These are phyloP conservation scores for Xyrauchen texanus DNA, from an alignment of 2,113 vertebrate genomes.

Conservation along the genomic window DNA sequence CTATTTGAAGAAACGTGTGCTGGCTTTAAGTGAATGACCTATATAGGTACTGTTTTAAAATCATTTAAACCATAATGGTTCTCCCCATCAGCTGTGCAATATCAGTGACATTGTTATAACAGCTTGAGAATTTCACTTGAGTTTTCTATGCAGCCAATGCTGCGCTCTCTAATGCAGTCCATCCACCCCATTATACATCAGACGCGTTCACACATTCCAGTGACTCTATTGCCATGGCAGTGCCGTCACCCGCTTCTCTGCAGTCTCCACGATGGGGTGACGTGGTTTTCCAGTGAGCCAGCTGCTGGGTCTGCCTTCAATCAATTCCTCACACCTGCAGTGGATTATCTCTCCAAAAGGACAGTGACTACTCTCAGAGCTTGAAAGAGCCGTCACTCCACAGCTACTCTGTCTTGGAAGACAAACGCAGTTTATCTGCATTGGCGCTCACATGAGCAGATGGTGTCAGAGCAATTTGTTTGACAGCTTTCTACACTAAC, in stretches of 20 bases:
- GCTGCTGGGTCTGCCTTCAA: slow-evolving; percentile 28
- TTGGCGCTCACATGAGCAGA: not conserved
- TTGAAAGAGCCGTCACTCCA: slow-evolving; percentile 20
- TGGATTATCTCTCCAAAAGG: slow-evolving; percentile 50
- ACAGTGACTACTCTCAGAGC: not conserved
- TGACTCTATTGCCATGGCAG: slow-evolving; percentile 5
- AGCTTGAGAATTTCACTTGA: not conserved
- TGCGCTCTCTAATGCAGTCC: not conserved
- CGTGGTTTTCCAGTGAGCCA: slow-evolving; percentile 44
- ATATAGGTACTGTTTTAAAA: not conserved
- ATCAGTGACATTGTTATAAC: not conserved
- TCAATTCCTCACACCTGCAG: slow-evolving; percentile 59
- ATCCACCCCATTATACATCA: slow-evolving; percentile 29
- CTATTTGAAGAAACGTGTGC: too few relatives aligned
- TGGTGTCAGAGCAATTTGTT: not conserved
- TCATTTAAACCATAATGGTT: not conserved
- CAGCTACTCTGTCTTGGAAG: not conserved
- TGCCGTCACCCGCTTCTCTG: slow-evolving; percentile 14
- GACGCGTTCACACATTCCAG: slow-evolving; percentile 34
- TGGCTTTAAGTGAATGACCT: too few relatives aligned
- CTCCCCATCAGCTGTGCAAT: slow-evolving; percentile 9
- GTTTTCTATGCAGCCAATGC: not conserved
- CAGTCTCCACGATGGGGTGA: slow-evolving; percentile 19
- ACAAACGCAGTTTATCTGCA: too few relatives aligned
- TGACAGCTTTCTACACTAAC: too few relatives aligned